phyloP scores from a whole-genome alignment of 2,888 invertebrate genomes.

The Hirtodrosophila histrioides region DNA sequence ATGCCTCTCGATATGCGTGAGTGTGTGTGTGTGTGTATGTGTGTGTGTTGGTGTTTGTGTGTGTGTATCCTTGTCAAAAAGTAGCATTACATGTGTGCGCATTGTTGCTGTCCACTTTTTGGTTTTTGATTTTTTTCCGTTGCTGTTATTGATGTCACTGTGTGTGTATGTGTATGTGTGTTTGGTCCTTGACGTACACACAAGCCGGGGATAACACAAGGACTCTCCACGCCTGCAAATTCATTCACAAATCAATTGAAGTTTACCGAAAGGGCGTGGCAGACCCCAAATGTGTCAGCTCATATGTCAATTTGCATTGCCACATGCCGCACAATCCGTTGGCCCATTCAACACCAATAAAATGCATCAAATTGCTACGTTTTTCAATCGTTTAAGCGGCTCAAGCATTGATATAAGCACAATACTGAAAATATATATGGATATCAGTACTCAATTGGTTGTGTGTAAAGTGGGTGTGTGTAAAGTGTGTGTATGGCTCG shows the following conservation, averaged over 20 bases:
- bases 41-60: neutral
- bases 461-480: neutral
- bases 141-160: slow-evolving; percentile 13
- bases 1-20: slow-evolving; percentile 20
- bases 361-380: slow-evolving; percentile 31
- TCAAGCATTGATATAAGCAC: slow-evolving; percentile 15
- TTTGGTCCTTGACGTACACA: slow-evolving; percentile 9
- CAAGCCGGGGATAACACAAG: slow-evolving; percentile 39
- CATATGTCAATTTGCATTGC: slow-evolving; percentile 63
- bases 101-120: slow-evolving; percentile 45
- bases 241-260: slow-evolving; percentile 58
- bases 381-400: slow-evolving; percentile 38
- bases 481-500: neutral
- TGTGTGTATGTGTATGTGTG: slow-evolving; percentile 8
- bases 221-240: slow-evolving; percentile 12
- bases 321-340: slow-evolving; percentile 26
- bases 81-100: slow-evolving; percentile 43
- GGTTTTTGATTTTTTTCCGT: slow-evolving; percentile 16
- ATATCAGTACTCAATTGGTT: neutral
- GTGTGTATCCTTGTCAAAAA: slow-evolving; percentile 36
- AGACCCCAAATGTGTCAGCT: slow-evolving; percentile 56
- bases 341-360: slow-evolving; percentile 37
- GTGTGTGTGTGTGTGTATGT: neutral
- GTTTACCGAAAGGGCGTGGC: slow-evolving; percentile 32
- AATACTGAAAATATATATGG: slow-evolving; percentile 1